These are phyloP conservation scores for Pentamera pediparva DNA, from an alignment of 53 echinoderm and acorn worm species.

Conservation along the genomic window DNA sequence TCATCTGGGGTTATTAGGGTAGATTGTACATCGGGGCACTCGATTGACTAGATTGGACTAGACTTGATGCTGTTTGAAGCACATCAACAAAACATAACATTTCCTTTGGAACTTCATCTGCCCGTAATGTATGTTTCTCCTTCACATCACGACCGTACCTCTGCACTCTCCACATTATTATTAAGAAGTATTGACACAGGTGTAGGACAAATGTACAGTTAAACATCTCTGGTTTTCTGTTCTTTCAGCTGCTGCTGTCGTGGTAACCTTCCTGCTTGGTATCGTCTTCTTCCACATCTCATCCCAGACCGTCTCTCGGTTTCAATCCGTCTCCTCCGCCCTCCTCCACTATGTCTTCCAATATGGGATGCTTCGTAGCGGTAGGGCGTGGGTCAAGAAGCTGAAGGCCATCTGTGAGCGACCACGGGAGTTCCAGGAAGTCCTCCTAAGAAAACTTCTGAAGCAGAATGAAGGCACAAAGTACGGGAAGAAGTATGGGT, in stretches of 20 bases:
- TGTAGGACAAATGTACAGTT: too few relatives aligned
- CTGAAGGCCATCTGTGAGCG: background rate
- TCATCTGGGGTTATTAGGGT: too few relatives aligned
- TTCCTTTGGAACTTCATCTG: too few relatives aligned
- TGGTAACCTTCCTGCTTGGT: conserved; percentile 14
- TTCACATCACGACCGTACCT: too few relatives aligned
- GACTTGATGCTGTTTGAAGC: too few relatives aligned
- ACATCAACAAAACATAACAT: too few relatives aligned
- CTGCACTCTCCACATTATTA: too few relatives aligned
- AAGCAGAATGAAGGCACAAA: conserved; percentile 40
- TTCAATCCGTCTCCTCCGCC: conserved; percentile 7
- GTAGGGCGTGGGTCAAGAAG: conserved; percentile 12
- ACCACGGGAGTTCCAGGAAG: conserved; percentile 53
- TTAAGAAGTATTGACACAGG: too few relatives aligned
- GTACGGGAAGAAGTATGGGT: conserved; percentile 39
- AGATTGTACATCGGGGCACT: too few relatives aligned
- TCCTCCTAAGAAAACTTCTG: conserved; percentile 29
- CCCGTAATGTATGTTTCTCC: too few relatives aligned
- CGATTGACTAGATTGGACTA: too few relatives aligned
- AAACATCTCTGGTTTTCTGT: background rate
- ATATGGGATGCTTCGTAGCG: conserved; percentile 23
- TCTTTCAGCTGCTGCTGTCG: background rate
- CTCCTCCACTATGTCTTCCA: conserved; percentile 19
- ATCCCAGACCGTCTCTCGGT: background rate
- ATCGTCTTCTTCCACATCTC: conserved; percentile 22